Conservation (phyloP, 2,113 vertebrate species). For the Nanger granti region DNA sequence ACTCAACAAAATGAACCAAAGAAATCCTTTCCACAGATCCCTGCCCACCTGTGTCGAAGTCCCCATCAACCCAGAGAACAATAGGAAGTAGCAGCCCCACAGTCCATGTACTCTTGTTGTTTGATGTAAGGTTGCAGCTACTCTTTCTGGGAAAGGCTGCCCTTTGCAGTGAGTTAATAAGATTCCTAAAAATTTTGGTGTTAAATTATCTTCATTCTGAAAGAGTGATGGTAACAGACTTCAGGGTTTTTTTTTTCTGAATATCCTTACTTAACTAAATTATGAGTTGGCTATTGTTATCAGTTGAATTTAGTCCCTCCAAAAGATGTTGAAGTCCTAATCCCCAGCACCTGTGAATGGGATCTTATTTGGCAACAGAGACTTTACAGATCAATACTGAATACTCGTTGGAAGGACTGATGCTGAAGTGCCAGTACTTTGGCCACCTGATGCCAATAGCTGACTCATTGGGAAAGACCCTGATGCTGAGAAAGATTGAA, state of each 20-base stretch:
- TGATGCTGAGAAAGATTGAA: not conserved
- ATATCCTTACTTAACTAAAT: not conserved
- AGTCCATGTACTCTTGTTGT: fast-evolving
- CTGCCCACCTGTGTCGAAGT: not conserved
- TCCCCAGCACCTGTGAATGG: not conserved
- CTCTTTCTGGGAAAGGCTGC: not conserved
- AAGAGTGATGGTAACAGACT: not conserved
- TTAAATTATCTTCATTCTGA: not conserved
- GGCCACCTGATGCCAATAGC: not conserved
- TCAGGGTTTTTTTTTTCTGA: not conserved
- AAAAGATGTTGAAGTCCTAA: not conserved
- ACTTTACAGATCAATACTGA: not conserved
- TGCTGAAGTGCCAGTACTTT: not conserved
- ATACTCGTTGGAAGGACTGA: not conserved
- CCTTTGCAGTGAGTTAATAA: not conserved
- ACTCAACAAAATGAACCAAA: not conserved
- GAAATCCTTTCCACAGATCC: not conserved
- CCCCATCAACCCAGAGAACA: not conserved
- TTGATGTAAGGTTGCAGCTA: not conserved
- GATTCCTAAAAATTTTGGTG: not conserved
- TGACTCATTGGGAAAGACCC: not conserved
- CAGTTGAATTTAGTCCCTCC: not conserved
- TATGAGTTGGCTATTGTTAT: not conserved
- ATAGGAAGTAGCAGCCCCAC: not conserved
- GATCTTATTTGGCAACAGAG: slow-evolving; percentile 6